These are phyloP conservation scores for Phorcus lineatus DNA, from an alignment of 2,888 invertebrate genomes.

Conservation along the genomic window DNA sequence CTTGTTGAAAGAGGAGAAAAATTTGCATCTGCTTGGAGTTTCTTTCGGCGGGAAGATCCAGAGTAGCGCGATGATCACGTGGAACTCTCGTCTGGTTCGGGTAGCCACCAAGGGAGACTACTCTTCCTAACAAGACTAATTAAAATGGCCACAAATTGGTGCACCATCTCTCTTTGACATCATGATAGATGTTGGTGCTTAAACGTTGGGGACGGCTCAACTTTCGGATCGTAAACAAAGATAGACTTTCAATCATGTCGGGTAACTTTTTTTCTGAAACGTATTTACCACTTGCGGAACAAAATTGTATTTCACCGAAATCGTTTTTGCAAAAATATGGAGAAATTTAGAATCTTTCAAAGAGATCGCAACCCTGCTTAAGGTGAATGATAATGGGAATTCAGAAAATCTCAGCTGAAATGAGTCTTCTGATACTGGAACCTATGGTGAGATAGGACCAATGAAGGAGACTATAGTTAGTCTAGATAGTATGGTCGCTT, in stretches of 20 bases:
- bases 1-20: constrained; percentile 10
- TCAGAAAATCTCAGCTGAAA: too few species aligned
- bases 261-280: too few species aligned
- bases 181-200: background rate
- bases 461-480: too few species aligned
- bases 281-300: too few species aligned
- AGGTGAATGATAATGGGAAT: too few species aligned
- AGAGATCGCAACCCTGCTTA: too few species aligned
- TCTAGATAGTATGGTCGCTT: too few species aligned
- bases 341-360: too few species aligned
- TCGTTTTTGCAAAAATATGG: too few species aligned
- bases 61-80: background rate
- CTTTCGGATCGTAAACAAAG: constrained; percentile 45
- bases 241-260: background rate
- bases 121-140: background rate
- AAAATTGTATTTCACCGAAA: too few species aligned
- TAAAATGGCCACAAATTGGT: constrained; percentile 17
- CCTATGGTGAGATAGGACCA: too few species aligned
- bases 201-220: constrained; percentile 26
- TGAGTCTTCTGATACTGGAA: too few species aligned
- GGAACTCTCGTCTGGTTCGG: background rate
- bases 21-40: background rate
- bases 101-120: background rate
- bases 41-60: constrained; percentile 4
- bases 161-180: constrained; percentile 13